A percentile compares a stretch with the other conserved stretches of the same genome.
Conservation (phyloP, 53 echinoderm and acorn worm species). For the Arbacia lixula region DNA sequence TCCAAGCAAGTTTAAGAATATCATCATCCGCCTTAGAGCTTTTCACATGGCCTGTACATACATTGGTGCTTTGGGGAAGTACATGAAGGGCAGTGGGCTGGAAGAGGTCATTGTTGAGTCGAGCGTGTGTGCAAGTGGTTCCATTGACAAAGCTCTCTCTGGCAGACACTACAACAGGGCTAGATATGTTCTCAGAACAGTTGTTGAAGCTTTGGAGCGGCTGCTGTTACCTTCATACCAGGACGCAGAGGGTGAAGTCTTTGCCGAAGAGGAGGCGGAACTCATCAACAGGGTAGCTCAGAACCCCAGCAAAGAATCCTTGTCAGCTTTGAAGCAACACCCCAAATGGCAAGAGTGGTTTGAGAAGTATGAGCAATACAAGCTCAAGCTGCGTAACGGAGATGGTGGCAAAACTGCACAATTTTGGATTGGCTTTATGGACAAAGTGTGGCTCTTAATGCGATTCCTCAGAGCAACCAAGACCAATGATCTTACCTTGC, state of each 20-base stretch:
- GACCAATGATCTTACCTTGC: constrained; percentile 50
- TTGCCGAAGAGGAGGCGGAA: constrained; percentile 32
- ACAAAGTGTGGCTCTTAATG: constrained; percentile 35
- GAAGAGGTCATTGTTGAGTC: constrained; percentile 61
- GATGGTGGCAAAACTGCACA: constrained; percentile 49
- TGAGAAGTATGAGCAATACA: constrained; percentile 59
- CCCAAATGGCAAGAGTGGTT: constrained; percentile 43
- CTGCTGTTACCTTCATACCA: constrained; percentile 42
- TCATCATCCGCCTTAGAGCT: constrained; percentile 57
- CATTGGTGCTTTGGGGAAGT: constrained; percentile 51
- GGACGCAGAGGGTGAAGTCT: constrained; percentile 10
- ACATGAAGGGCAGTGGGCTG: constrained; percentile 56
- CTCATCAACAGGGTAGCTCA: constrained; percentile 42
- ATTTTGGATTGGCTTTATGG: constrained; percentile 45
- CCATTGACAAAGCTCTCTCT: constrained; percentile 61
- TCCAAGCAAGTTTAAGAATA: constrained; percentile 27
- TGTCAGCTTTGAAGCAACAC: constrained; percentile 54
- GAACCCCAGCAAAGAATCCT: constrained; percentile 28
- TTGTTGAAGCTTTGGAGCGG: constrained; percentile 62
- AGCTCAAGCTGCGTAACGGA: constrained; percentile 17
- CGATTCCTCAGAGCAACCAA: constrained; percentile 56
- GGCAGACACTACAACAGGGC: constrained; percentile 66
- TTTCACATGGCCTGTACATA: constrained; percentile 63
- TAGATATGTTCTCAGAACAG: constrained; percentile 14
- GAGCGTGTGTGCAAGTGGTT: constrained; percentile 59